phyloP scores from a whole-genome alignment of 2,888 invertebrate genomes.

The Caenorhabditis sp. region DNA sequence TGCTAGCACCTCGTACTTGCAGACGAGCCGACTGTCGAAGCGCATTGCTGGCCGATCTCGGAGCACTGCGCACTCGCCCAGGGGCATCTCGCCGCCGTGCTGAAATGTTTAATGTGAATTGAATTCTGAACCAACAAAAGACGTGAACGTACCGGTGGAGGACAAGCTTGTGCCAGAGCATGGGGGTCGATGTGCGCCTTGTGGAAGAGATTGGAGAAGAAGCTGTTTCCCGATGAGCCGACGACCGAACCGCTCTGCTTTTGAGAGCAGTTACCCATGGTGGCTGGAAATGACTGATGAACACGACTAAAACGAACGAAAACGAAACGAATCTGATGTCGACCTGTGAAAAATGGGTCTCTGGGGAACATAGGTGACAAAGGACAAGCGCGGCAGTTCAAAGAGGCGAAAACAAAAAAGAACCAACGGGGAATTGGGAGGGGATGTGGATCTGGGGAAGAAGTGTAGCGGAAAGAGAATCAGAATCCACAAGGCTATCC shows the following conservation, averaged over 20 bases:
- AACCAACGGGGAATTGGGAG: background rate
- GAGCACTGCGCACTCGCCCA: conserved; percentile 73
- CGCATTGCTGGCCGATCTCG: conserved; percentile 75
- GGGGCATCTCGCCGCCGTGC: conserved; percentile 77
- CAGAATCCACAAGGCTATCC: background rate
- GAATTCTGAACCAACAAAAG: background rate
- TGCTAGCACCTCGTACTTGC: conserved; percentile 77
- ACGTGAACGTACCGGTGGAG: conserved; percentile 68
- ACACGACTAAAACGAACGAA: too few species aligned
- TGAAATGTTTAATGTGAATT: conserved; percentile 43
- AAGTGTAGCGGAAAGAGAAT: conserved; percentile 10
- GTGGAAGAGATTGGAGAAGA: conserved; percentile 71
- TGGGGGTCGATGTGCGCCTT: conserved; percentile 74
- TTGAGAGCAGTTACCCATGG: conserved; percentile 60
- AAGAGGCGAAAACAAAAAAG: background rate
- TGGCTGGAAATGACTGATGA: too few species aligned
- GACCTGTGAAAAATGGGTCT: conserved; percentile 10
- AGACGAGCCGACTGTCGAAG: conserved; percentile 76
- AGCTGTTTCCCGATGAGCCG: conserved; percentile 55
- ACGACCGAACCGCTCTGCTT: conserved; percentile 60
- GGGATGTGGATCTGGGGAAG: background rate
- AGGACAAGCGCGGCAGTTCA: background rate
- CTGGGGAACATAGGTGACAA: conserved; percentile 21
- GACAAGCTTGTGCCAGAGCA: conserved; percentile 72
- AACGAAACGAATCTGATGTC: background rate